These are phyloP conservation scores for Hyposoter dolosus DNA, from an alignment of 2,888 invertebrate genomes.

Conservation along the genomic window DNA sequence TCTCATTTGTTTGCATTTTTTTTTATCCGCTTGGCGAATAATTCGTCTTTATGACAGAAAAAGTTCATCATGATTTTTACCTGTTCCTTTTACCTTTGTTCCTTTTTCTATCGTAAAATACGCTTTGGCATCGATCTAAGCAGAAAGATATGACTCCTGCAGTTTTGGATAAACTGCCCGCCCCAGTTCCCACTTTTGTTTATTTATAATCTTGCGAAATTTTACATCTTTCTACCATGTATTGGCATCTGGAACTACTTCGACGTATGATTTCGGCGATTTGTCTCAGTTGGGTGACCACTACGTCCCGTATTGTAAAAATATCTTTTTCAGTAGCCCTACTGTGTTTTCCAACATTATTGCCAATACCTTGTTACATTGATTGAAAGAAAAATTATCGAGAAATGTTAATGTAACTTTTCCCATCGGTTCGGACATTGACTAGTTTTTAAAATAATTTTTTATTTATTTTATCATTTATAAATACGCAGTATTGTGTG, in stretches of 20 bases:
- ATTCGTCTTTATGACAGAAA: conserved; percentile 60
- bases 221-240: too few relatives aligned
- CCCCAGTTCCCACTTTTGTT: too few relatives aligned
- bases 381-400: background rate
- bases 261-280: too few relatives aligned
- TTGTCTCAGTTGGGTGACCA: too few relatives aligned
- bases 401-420: background rate
- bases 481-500: conserved; percentile 16
- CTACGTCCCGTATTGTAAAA: too few relatives aligned
- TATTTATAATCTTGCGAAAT: too few relatives aligned
- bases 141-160: too few relatives aligned
- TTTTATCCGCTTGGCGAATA: conserved; percentile 14
- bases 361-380: background rate
- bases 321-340: background rate
- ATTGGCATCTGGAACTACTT: too few relatives aligned
- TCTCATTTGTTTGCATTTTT: background rate
- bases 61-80: background rate
- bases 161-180: too few relatives aligned
- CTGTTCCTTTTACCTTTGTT: too few relatives aligned
- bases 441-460: background rate
- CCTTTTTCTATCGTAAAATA: too few relatives aligned
- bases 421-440: background rate
- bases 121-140: too few relatives aligned
- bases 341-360: background rate
- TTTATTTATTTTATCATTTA: conserved; percentile 16